Base-by-base conservation (phyloP, 2,888 invertebrate species). In the Drosophila imparisetae region DNA sequence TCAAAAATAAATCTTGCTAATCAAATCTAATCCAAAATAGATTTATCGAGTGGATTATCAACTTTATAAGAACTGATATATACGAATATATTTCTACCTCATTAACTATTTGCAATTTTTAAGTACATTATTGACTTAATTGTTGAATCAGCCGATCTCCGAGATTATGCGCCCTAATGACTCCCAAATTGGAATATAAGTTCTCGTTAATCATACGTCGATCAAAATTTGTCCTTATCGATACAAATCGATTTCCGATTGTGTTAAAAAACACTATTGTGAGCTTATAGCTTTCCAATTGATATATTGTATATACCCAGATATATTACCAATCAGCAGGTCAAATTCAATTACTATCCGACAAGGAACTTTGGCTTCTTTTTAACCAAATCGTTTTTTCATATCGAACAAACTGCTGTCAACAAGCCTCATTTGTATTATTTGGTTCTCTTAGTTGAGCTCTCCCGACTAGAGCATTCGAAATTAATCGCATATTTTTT, bases 291-390 rank as follows among this genome's bases (percentile, higher is more conserved):
- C n/a, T 42, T 21, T 42, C 11, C 21, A 13, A 13, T 21, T 13
- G 1, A 2, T 21, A 0, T 4, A 4, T 13, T 7, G 7, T 45
- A 7, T 45, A 7, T 13, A 7, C 4, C 3, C 21, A 45, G 4
- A 45, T 0, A 7, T 21, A 3, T 5, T 21, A n/a, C 11, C 11
- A 21, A 40, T 21, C 5, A n/a, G 0, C 4, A 40, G 10, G 0
- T 40, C 0, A 1, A 2, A 8, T 40, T n/a, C 0, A 40, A n/a
- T n/a, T 10, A 10, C 4, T 1, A n/a, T 10, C n/a, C 4, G 1
- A n/a, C 1, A 8, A n/a, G 38, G 1, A 38, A 38, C 1, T 10
- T 18, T 36, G 36, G 29, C 29, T 18, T 3, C 7, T 36, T n/a
- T 18, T 38, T 8, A n/a, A n/a, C 1, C 1, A n/a, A 38, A n/a